Percentiles rank a stretch among this genome's conserved stretches.
phyloP scores from a whole-genome alignment of 2,113 vertebrate species.

The Cyanistes caeruleus region DNA sequence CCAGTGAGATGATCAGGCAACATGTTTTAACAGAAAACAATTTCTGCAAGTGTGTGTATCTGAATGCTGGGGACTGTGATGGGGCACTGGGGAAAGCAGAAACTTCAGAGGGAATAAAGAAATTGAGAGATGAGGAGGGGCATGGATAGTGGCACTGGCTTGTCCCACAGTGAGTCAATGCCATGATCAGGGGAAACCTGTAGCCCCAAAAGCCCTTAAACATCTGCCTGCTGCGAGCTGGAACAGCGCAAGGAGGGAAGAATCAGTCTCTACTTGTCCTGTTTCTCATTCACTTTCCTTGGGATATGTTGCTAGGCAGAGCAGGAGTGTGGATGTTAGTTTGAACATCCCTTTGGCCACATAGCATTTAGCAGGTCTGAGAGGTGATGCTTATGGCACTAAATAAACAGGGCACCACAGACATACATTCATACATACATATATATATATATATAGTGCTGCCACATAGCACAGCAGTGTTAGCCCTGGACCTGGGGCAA shows the following conservation, averaged over 20 bases:
- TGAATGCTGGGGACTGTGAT: neutral
- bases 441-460: neutral
- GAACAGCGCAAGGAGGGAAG: neutral
- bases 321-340: neutral
- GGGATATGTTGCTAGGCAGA: neutral
- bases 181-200: neutral
- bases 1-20: neutral
- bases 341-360: neutral
- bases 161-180: neutral
- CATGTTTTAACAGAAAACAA: neutral
- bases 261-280: conserved; percentile 11
- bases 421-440: rapidly evolving
- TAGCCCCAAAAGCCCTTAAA: neutral
- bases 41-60: neutral
- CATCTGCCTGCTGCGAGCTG: neutral
- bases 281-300: neutral
- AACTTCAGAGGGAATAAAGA: neutral
- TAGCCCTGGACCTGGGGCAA: neutral
- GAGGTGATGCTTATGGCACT: neutral
- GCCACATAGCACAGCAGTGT: neutral
- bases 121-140: neutral
- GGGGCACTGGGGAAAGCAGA: neutral
- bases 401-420: neutral
- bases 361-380: neutral
- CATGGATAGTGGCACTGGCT: neutral